Conservation (phyloP, 2,888 invertebrate genomes). For the Patella depressa region DNA sequence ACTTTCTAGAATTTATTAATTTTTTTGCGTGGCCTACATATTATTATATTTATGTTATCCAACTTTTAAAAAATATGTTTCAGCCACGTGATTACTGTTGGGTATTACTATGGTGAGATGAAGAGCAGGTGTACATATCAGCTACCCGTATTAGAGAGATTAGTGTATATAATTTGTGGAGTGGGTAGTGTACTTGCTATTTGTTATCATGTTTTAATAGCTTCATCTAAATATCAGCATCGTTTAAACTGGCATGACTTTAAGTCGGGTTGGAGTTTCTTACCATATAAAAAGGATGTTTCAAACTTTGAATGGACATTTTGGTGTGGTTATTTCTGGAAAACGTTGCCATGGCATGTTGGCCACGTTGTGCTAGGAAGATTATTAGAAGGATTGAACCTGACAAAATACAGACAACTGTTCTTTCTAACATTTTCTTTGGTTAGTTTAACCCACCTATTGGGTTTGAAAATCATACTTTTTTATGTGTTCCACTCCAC, state of each 20-base stretch:
- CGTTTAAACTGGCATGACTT: neutral
- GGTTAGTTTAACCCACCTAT: conserved; percentile 34
- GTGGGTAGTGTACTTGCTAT: neutral
- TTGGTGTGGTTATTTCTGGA: conserved; percentile 76
- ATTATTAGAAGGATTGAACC: neutral
- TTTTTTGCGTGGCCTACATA: too few species aligned
- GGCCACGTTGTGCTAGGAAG: conserved; percentile 48
- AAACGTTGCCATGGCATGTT: conserved; percentile 75
- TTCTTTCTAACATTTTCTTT: conserved; percentile 37
- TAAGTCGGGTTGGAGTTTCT: neutral
- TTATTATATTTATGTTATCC: too few species aligned
- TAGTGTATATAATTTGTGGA: too few species aligned
- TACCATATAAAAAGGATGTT: conserved; percentile 73
- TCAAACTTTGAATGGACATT: conserved; percentile 83
- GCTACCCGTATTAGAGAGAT: too few species aligned
- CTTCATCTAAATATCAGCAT: neutral
- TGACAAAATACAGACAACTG: conserved; percentile 13
- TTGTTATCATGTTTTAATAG: neutral
- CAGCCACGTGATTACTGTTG: too few species aligned
- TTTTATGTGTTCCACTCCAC: conserved; percentile 43
- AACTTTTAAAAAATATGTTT: too few species aligned
- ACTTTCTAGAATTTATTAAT: too few species aligned
- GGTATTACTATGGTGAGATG: too few species aligned
- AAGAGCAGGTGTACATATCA: too few species aligned
- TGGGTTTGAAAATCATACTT: conserved; percentile 46